Percentiles rank a stretch among this genome's conserved stretches.
phyloP scores from a whole-genome alignment of 2,113 vertebrate genomes.

The Xiphophorus hellerii region DNA sequence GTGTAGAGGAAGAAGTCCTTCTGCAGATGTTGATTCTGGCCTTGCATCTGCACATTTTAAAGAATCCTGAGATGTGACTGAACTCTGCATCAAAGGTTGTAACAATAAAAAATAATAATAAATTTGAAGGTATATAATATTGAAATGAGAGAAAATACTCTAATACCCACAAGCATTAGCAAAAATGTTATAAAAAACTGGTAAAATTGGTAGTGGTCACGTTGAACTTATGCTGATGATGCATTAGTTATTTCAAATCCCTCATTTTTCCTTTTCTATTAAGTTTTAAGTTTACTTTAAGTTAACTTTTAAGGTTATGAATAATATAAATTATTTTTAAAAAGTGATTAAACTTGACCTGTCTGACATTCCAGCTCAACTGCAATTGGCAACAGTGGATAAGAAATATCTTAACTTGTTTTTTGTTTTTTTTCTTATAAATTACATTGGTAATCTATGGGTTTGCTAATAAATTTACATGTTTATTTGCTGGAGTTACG shows the following conservation, averaged over 20 bases:
- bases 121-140: background rate
- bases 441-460: no score
- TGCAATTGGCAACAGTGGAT: no score
- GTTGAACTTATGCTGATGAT: no score
- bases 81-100: background rate
- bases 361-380: no score
- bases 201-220: background rate
- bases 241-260: no score
- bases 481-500: background rate
- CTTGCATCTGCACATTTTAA: conserved; percentile 82
- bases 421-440: no score
- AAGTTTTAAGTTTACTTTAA: no score
- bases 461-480: background rate
- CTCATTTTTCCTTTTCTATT: no score
- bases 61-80: background rate
- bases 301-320: no score
- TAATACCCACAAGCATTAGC: background rate
- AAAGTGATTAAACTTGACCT: no score
- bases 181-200: background rate
- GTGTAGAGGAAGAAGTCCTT: conserved; percentile 98
- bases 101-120: background rate
- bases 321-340: no score
- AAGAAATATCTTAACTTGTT: no score
- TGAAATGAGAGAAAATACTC: background rate
- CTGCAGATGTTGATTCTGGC: conserved; percentile 88